These are phyloP conservation scores for Bufotes viridis DNA, from an alignment of 2,797 vertebrate genomes.

Conservation along the genomic window DNA sequence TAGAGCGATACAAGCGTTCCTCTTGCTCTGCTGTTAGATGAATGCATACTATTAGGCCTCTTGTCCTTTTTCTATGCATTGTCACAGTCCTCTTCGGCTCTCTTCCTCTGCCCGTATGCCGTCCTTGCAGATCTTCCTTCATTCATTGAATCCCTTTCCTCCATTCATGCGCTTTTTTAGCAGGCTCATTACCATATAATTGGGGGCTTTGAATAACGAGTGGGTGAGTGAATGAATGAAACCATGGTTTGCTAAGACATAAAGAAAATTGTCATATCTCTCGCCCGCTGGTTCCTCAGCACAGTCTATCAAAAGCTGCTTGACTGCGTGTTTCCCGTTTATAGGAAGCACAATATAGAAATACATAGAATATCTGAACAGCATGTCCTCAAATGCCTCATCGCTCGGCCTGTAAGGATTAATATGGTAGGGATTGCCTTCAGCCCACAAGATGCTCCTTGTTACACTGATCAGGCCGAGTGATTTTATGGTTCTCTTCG, in stretches of 20 bases:
- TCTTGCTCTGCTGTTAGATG: neutral
- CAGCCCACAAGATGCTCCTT: neutral
- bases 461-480: neutral
- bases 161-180: conserved; percentile 35
- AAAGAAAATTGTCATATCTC: neutral
- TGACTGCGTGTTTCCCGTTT: too few relatives aligned
- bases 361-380: neutral
- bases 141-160: conserved; percentile 1
- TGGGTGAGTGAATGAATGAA: conserved; percentile 25
- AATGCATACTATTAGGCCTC: neutral
- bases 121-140: neutral
- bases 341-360: neutral
- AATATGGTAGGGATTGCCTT: conserved; percentile 9
- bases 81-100: neutral
- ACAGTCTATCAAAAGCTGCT: neutral
- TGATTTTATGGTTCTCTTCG: neutral
- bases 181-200: conserved; percentile 38
- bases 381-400: conserved; percentile 21
- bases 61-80: neutral
- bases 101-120: neutral
- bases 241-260: neutral
- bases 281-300: neutral
- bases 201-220: conserved; percentile 12
- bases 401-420: neutral
- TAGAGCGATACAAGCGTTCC: neutral